phyloP scores from a whole-genome alignment of 2,797 vertebrate genomes.

The Clangula hyemalis region DNA sequence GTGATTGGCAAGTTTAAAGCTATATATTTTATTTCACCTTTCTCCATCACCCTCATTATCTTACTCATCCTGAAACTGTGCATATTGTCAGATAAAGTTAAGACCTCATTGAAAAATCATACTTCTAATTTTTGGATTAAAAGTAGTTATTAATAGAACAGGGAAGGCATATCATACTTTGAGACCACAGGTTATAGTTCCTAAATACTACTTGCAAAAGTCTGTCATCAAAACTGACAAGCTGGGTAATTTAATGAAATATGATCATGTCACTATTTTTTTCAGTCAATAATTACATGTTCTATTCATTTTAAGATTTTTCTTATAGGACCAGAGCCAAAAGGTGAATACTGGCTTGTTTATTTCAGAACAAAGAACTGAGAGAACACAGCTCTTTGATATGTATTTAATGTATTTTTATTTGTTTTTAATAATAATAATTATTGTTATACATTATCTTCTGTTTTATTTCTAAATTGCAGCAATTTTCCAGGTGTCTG shows the following conservation, averaged over 20 bases:
- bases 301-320: not conserved
- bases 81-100: not conserved
- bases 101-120: not conserved
- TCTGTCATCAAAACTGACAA: not conserved
- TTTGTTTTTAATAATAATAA: no score
- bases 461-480: not conserved
- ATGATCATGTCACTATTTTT: not conserved
- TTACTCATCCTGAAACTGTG: not conserved
- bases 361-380: not conserved
- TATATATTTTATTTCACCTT: not conserved
- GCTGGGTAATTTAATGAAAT: not conserved
- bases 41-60: not conserved
- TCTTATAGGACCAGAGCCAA: not conserved
- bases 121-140: not conserved
- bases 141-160: not conserved
- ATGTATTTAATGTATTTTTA: not conserved
- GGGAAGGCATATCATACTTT: not conserved
- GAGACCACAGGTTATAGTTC: not conserved
- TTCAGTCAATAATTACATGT: not conserved
- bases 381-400: not conserved
- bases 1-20: not conserved
- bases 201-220: not conserved
- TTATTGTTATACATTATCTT: not conserved
- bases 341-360: rapidly evolving
- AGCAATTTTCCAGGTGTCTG: not conserved